Evolutionary conservation across 23 tunicate species (phyloP), one percentile per base, ranked within the genome.

Genomic region (Corella eumyota): DNA sequence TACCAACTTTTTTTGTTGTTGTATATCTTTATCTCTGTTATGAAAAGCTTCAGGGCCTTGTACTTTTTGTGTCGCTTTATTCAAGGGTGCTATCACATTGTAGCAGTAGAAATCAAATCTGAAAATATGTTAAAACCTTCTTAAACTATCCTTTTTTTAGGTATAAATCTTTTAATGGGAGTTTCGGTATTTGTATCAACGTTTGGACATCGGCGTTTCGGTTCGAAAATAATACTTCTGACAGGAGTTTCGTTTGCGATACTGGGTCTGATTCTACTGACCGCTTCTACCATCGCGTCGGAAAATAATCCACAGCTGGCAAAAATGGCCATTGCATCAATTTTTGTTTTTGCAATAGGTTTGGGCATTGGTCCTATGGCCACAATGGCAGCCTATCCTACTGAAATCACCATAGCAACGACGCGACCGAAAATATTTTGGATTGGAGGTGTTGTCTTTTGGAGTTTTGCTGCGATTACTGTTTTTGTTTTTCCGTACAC

Each of bases 141-240:
- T 20, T 20, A 50, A 50, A 5, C n/a, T 20, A 6, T 17, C 21
- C 57, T 17, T 54, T 4, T 54, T 7, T 34, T 33, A 54, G 60
- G 60, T 33, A 54, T 54, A 22, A 26, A 26, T 25, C 5, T 21
- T 54, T 23, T 54, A 7, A 54, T 54, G 60, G 30, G 6, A 19
- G 30, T 54, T n/a, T 26, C 60, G 6, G 30, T 54, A 34, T 26
- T 54, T 7, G 30, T 54, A 5, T 34, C 30, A 24, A 54, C 60
- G 30, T 33, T 34, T 24, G n/a, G 27, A 23, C 60, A 26, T 33
- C 34, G 30, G 31, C 60, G 60, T 4, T 54, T 54, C 30, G 60
- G 60, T 54, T 54, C 60, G 6, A 54, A 54, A 54, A 54, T 13
- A 23, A 54, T 54, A 34, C 13, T 54, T 34, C 34, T 54, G 20